phyloP scores from a whole-genome alignment of 2,113 vertebrate species.

The Bos javanicus region DNA sequence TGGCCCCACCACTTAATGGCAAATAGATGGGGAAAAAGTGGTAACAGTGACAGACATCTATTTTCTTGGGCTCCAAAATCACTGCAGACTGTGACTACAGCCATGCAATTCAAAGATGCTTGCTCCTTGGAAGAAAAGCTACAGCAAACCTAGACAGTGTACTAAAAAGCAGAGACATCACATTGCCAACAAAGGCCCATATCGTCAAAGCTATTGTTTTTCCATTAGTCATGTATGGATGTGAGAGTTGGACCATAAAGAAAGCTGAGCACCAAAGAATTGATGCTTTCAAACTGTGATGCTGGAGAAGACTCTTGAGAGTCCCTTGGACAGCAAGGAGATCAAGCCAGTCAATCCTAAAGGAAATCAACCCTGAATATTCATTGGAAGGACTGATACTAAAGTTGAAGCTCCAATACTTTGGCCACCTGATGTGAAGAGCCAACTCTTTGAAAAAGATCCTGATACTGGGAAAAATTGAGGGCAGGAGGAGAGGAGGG shows the following conservation, averaged over 20 bases:
- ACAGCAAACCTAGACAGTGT: neutral
- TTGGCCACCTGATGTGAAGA: neutral
- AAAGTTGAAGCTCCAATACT: neutral
- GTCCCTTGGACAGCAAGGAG: neutral
- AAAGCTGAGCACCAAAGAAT: neutral
- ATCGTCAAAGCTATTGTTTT: neutral
- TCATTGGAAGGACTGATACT: neutral
- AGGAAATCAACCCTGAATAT: neutral
- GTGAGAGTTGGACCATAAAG: neutral
- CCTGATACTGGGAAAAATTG: neutral
- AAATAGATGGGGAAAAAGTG: neutral
- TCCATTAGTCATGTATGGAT: neutral
- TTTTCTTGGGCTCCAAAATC: neutral
- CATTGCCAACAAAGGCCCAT: neutral
- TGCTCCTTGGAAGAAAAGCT: neutral
- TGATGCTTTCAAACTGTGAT: neutral
- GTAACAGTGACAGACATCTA: neutral
- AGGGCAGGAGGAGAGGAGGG: neutral
- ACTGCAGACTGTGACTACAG: neutral
- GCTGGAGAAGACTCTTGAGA: neutral
- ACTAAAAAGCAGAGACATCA: neutral
- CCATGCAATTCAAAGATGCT: neutral
- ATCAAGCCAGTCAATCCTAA: neutral
- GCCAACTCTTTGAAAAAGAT: neutral
- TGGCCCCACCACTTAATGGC: neutral